Base-by-base conservation (phyloP, 2,888 invertebrate genomes). In the Tiliacea citrago region DNA sequence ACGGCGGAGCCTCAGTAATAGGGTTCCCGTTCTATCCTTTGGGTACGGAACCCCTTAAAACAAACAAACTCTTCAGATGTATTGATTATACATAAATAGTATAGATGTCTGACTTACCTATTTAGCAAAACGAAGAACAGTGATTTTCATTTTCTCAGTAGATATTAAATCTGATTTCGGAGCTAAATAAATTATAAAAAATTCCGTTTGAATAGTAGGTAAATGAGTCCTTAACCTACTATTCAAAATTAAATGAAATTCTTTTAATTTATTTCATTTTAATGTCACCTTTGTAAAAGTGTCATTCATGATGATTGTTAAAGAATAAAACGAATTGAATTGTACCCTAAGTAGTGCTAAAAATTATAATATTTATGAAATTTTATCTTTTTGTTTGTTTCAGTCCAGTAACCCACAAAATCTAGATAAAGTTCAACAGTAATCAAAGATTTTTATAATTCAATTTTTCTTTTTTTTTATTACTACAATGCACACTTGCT, bases 131-230 rank as follows among this genome's bases (percentile, higher is more conserved):
- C 16, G 0, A 35, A 16, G n/a, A 53, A 39, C 0, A 55, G 13
- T 18, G 1, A 57, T 65, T 76, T 63, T 18, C 1, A 47, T 29
- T 29, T 47, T 47, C 12, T 45, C 39, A n/a, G 24, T 29, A n/a
- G n/a, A n/a, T n/a, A 42, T 72, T 21, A 1, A 73, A 75, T 75
- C 10, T n/a, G 18, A 42, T 66, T 66, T 35, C n/a, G 16, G 9
- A 77, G 21, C 12, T 12, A 57, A 76, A 67, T 68, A 16, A 61
- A 39, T 75, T 53, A 53, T 18, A 47, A 29, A 18, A 53, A 77
- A 29, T 29, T 53, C 7, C n/a, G 39, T 71, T 60, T 71, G 53
- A 79, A 61, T 47, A 47, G 29, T 42, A 39, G 7, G 18, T 13
- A 35, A 75, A 69, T 60, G 39, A 78, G 29, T 53, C 16, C 6